Base-by-base conservation (phyloP, 30 jellyfish, hydroid and myxozoan species). In the Clytia hemisphaerica region DNA sequence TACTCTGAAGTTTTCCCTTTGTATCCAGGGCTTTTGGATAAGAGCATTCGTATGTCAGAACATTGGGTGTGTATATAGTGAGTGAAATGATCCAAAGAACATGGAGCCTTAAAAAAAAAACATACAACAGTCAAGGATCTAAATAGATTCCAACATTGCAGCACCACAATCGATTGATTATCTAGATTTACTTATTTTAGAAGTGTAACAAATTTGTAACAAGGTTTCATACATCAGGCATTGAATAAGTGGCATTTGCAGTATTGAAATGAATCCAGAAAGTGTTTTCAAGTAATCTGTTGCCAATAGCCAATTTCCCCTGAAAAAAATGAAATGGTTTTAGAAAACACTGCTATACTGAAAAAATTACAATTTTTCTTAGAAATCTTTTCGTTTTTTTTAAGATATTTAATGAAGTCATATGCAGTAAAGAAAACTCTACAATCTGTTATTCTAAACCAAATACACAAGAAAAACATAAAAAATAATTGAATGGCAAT, bases 231-330 rank as follows among this genome's bases (percentile, higher is more conserved):
- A 72, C 84, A 38, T 55, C 79, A 0, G 84, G 84, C 28, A 92
- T 88, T 25, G 92, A 65, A 35, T 88, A 88, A 14, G 83, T 38
- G 6, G 93, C 97, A 51, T 73, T 59, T 5, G 88, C 94, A 59
- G 67, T 79, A 53, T 88, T 80, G 85, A 74, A 88, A 75, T 88
- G 94, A 66, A 88, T 76, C 97, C 97, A 88, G 22, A 88, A 67
- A 28, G 97, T 88, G 2, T 94, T 88, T 70, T 88, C 97, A 44
- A 80, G 74, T 47, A 72, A 83, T 40, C 88, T 82, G 68, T 88
- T 88, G 0, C 97, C 97, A 55, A 88, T 68, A 5, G 97, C 97
- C 21, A 88, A 51, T 51, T 80, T 88, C 27, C 97, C 97, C 97
- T 88, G 70, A 3, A 67, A 73, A 32, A 57, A 57, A n/a, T 6